Evolutionary conservation across 2,797 vertebrate genomes (phyloP).

Genomic region (Sus cebifrons): DNA sequence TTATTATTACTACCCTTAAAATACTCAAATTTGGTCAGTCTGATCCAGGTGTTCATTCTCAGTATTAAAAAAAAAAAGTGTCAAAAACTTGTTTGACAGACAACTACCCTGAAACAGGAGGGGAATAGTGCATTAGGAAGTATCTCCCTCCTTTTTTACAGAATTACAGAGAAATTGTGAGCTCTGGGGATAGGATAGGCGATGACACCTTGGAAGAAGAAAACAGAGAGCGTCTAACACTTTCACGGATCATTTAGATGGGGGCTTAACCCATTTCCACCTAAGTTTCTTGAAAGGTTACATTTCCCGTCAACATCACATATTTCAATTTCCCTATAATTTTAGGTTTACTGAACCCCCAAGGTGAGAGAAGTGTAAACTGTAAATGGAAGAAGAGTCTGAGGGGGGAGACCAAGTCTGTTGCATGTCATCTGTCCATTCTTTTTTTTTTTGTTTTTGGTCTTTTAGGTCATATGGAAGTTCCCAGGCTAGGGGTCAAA

Average conservation of each 20-base stretch:
- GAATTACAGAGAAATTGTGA: background rate
- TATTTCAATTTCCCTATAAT: background rate
- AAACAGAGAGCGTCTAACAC: background rate
- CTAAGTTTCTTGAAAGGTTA: background rate
- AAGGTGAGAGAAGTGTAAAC: background rate
- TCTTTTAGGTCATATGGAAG: no score
- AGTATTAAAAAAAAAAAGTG: background rate
- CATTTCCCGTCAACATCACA: background rate
- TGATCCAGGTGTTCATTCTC: background rate
- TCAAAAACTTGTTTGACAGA: background rate
- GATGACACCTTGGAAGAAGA: background rate
- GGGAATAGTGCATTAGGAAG: background rate
- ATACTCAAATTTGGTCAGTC: background rate
- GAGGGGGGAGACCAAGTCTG: background rate
- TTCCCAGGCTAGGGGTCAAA: no score
- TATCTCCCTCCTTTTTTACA: background rate
- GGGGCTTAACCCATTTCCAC: background rate
- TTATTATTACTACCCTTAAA: background rate
- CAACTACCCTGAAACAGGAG: background rate
- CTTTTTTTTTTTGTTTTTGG: background rate
- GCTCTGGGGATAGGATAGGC: rapidly evolving
- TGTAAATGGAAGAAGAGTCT: background rate
- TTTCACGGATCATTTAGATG: background rate
- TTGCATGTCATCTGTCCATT: background rate
- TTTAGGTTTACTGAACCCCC: background rate